These are phyloP conservation scores for Neomicropteryx cornuta DNA, from an alignment of 1,140 invertebrate species.

Conservation along the genomic window DNA sequence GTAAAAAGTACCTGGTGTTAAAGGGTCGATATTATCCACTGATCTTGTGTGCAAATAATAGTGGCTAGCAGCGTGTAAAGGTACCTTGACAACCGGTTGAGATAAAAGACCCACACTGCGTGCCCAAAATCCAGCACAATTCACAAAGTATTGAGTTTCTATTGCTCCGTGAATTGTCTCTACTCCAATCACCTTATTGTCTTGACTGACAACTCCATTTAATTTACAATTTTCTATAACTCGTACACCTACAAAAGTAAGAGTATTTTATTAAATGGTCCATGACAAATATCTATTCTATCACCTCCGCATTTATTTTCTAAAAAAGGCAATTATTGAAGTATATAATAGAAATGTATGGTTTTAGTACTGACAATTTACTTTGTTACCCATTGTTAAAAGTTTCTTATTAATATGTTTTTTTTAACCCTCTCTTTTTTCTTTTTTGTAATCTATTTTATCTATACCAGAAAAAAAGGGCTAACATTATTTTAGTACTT, in stretches of 20 bases:
- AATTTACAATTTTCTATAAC: constrained; percentile 77
- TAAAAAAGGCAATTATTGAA: constrained; percentile 8
- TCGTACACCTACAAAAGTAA: constrained; percentile 67
- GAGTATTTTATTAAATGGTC: background rate
- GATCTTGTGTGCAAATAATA: constrained; percentile 84
- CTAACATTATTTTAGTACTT: no score
- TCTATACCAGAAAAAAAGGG: no score
- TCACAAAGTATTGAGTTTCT: constrained; percentile 83
- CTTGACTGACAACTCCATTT: constrained; percentile 50
- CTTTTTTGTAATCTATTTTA: no score
- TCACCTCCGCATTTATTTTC: no score
- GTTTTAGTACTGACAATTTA: no score
- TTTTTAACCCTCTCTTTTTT: no score
- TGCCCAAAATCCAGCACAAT: constrained; percentile 80
- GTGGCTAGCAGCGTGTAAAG: constrained; percentile 87
- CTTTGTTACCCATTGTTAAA: no score
- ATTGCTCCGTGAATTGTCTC: constrained; percentile 69
- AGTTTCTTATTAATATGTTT: no score
- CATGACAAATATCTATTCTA: background rate
- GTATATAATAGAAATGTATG: constrained; percentile 6
- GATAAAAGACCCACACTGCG: constrained; percentile 76
- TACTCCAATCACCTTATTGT: constrained; percentile 56
- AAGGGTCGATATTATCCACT: constrained; percentile 55
- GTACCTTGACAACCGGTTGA: constrained; percentile 77
- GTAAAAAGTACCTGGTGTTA: constrained; percentile 49